Conservation (phyloP, 2,113 vertebrate genomes). For the Eclectus roratus region DNA sequence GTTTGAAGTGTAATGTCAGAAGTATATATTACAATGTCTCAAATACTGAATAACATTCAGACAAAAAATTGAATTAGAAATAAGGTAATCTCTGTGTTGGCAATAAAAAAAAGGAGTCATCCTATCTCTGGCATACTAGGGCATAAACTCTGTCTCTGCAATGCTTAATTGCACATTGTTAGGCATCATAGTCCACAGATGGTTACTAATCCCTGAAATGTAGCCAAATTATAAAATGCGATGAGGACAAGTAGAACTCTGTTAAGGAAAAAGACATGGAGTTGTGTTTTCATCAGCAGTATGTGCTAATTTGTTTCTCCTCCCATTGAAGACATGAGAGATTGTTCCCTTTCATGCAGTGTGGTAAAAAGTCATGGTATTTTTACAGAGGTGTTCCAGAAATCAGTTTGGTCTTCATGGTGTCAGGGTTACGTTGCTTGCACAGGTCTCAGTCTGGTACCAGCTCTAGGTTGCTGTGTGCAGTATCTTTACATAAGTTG, state of each 20-base stretch:
- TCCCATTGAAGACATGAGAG: background rate
- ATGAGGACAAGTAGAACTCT: background rate
- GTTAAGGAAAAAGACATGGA: background rate
- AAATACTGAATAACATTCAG: background rate
- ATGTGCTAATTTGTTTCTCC: background rate
- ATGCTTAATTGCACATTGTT: background rate
- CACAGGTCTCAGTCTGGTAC: background rate
- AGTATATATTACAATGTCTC: background rate
- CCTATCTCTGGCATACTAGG: background rate
- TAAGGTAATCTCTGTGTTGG: background rate
- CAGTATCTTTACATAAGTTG: background rate
- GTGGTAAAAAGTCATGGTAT: background rate
- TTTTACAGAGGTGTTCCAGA: background rate
- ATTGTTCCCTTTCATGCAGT: background rate
- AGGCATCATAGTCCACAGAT: background rate
- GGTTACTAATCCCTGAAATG: background rate
- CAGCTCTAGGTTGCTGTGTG: background rate
- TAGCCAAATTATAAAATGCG: background rate
- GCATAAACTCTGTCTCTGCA: background rate
- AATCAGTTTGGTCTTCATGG: accelerated
- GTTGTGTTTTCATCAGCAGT: background rate
- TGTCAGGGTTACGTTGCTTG: background rate
- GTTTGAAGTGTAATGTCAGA: background rate
- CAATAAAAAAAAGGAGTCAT: background rate
- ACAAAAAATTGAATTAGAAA: background rate